These are phyloP conservation scores for Cervus canadensis DNA, from an alignment of 2,113 vertebrate species.

Conservation along the genomic window DNA sequence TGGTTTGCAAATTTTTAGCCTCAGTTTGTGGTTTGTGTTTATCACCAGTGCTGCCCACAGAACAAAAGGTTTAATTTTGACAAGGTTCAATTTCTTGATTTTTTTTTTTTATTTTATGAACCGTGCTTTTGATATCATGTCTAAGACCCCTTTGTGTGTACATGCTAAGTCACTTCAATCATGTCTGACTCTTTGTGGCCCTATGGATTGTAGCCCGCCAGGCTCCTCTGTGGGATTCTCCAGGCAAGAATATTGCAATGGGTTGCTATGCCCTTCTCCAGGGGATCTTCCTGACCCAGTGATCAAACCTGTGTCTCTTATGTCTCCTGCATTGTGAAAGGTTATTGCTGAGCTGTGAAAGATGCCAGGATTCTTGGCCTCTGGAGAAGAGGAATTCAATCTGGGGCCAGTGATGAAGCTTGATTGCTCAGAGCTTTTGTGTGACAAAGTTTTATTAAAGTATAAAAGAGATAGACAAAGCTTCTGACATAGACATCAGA, in stretches of 20 bases:
- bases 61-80: slow-evolving; percentile 12
- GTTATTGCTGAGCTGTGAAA: not conserved
- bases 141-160: not conserved
- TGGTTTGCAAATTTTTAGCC: slow-evolving; percentile 30
- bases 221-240: not conserved
- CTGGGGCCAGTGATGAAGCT: not conserved
- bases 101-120: slow-evolving; percentile 33
- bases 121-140: not conserved
- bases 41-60: not conserved
- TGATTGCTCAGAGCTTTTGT: not conserved
- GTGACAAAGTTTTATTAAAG: not conserved
- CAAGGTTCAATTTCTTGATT: not conserved
- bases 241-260: not conserved
- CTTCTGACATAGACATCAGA: not conserved
- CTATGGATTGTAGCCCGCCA: not conserved
- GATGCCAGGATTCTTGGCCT: not conserved
- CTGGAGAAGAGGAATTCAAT: not conserved
- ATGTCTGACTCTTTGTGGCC: not conserved
- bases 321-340: not conserved
- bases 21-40: not conserved
- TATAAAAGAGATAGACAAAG: not conserved
- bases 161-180: not conserved
- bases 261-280: not conserved
- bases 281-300: not conserved
- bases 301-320: not conserved